Evolutionary conservation across 2,888 invertebrate species (phyloP).

Genomic region (Trichopoda pennipes): DNA sequence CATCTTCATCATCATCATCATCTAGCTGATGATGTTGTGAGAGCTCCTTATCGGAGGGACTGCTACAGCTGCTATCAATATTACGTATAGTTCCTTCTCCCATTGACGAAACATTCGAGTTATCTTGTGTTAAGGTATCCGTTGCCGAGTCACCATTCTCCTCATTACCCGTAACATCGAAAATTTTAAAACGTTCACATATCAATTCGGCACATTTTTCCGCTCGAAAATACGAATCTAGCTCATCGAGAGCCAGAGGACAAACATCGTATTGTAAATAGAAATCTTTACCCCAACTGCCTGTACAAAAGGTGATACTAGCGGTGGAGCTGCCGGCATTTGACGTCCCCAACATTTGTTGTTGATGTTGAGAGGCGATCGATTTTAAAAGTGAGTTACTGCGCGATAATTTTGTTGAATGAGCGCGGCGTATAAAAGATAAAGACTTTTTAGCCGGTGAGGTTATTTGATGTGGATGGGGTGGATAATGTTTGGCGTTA

Average conservation of each 20-base stretch:
- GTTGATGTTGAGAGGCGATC: constrained; percentile 81
- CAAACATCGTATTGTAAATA: constrained; percentile 78
- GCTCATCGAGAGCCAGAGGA: constrained; percentile 77
- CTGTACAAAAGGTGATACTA: constrained; percentile 68
- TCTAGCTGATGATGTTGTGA: constrained; percentile 28
- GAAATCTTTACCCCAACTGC: constrained; percentile 78
- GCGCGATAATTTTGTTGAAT: constrained; percentile 87
- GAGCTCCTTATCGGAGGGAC: constrained; percentile 64
- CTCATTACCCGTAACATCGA: constrained; percentile 71
- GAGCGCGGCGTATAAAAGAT: constrained; percentile 86
- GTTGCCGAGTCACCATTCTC: constrained; percentile 38
- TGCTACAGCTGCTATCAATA: constrained; percentile 64
- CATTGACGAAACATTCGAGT: constrained; percentile 42
- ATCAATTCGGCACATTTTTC: constrained; percentile 79
- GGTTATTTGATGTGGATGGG: constrained; percentile 78
- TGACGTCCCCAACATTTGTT: constrained; percentile 71
- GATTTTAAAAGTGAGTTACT: constrained; percentile 85
- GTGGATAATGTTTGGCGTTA: constrained; percentile 61
- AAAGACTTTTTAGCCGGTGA: constrained; percentile 83
- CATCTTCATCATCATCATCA: constrained; percentile 82
- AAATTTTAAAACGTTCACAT: constrained; percentile 79
- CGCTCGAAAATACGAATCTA: constrained; percentile 79
- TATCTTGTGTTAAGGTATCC: constrained; percentile 57
- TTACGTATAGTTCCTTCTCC: constrained; percentile 62
- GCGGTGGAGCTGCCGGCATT: constrained; percentile 23